A percentile compares a stretch with the other conserved stretches of the same genome.
Conservation (phyloP, 2,888 invertebrate genomes). For the Xanthia icteritia region DNA sequence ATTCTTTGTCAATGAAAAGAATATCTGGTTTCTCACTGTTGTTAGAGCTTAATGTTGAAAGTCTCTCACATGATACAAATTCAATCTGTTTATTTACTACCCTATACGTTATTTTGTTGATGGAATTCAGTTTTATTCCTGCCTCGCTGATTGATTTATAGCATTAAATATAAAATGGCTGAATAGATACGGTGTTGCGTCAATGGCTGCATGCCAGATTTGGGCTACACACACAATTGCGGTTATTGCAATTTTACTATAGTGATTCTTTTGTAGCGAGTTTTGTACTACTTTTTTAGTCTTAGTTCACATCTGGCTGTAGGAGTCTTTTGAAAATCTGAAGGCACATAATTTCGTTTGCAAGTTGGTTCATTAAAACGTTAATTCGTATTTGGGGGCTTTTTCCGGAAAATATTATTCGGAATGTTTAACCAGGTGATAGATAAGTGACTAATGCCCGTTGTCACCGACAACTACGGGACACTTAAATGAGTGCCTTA, state of each 20-base stretch:
- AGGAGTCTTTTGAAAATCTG: neutral
- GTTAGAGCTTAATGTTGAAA: conserved; percentile 3
- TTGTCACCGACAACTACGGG: no score
- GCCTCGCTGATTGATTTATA: conserved; percentile 50
- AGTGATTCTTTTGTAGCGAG: neutral
- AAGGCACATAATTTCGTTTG: neutral
- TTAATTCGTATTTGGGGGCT: no score
- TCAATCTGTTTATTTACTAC: conserved; percentile 33
- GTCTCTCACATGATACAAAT: neutral
- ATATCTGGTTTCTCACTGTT: neutral
- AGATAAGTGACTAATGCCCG: neutral
- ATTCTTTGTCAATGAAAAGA: neutral
- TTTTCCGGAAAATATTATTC: neutral
- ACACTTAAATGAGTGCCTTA: no score
- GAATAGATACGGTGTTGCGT: conserved; percentile 24
- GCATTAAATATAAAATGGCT: conserved; percentile 31
- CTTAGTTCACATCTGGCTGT: neutral
- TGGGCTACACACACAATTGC: neutral
- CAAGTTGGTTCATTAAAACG: no score
- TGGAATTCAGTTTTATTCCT: conserved; percentile 26
- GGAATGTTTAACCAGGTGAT: neutral
- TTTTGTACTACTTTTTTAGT: no score
- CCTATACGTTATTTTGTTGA: neutral
- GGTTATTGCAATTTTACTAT: neutral
- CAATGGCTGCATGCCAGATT: conserved; percentile 39